Base-by-base conservation (phyloP, 2,797 vertebrate species). In the Bovichtus variegatus region DNA sequence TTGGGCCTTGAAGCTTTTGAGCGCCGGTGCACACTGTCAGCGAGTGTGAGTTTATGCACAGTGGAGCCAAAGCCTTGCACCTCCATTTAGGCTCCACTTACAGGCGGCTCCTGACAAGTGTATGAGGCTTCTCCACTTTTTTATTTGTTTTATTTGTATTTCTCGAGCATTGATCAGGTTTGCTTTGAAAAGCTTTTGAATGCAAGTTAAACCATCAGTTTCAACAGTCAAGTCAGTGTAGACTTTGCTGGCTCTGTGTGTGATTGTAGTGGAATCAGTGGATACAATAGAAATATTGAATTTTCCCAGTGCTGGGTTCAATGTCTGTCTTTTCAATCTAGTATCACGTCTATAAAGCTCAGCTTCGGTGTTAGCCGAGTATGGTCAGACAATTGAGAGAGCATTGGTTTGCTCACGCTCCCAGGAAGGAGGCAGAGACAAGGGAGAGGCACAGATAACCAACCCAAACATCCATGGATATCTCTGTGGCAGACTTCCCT, bases 391-490 rank as follows among this genome's bases (percentile, higher is more conserved):
- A 84, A 90, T 91, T 88, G 86, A 89, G 75, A 75, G 81, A 84
- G 81, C 82, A 53, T 18, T 38, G 87, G 71, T 84, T 89, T 85
- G 84, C 87, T 87, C 85, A 86, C 63, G 65, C 83, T 87, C 80
- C 63, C 72, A 68, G 83, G 80, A 81, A 88, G 58, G 63, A 88
- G 82, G 66, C 70, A 83, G 82, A 77, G 80, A 85, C 59, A 21
- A 69, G 75, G 64, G 82, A 86, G 80, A 71, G 65, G 67, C 27
- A 34, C 64, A 83, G 85, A 91, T 84, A 92, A 88, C 87, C 89
- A 91, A 71, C 81, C 80, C 87, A 87, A 86, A 85, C 84, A 86
- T 87, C 82, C 87, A 81, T 86, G 86, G 88, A 90, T 84, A 85
- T 92, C 85, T 82, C 84, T 82, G 88, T 72, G 84, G 85, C 80